Conservation (phyloP, 2,797 vertebrate genomes). For the Thalassophryne amazonica region DNA sequence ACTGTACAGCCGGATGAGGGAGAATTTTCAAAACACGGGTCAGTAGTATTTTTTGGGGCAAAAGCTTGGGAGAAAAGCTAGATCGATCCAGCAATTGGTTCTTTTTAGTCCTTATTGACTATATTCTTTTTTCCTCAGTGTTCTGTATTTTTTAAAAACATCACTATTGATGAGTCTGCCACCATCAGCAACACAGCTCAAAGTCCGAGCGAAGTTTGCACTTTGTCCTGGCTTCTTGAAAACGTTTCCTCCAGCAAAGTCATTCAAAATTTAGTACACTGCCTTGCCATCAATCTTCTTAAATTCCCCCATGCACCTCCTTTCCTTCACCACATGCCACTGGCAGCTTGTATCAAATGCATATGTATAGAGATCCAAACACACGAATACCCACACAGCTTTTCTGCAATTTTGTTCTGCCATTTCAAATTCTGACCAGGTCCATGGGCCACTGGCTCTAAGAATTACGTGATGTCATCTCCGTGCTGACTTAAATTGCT, state of each 20-base stretch:
- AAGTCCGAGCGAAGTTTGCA: slow-evolving; percentile 15
- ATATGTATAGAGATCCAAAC: not conserved
- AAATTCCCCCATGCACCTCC: slow-evolving; percentile 8
- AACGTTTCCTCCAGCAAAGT: slow-evolving; percentile 16
- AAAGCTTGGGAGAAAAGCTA: not conserved
- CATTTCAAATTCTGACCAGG: too few relatives aligned
- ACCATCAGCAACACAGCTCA: slow-evolving; percentile 25
- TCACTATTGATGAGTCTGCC: slow-evolving; percentile 2
- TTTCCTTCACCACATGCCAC: not conserved
- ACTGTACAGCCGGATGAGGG: slow-evolving; percentile 77
- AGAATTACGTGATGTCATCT: not conserved
- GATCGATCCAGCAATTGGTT: not conserved
- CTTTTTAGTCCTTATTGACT: not conserved
- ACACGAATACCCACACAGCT: not conserved
- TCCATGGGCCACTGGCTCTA: too few relatives aligned
- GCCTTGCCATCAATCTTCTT: slow-evolving; percentile 25
- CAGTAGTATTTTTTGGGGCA: slow-evolving; percentile 13
- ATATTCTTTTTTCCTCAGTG: not conserved
- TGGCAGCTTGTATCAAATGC: slow-evolving; percentile 16
- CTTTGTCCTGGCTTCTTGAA: slow-evolving; percentile 6
- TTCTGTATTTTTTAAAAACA: slow-evolving; percentile 5
- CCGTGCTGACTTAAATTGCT: slow-evolving; percentile 5
- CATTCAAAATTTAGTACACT: slow-evolving; percentile 34
- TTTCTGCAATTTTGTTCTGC: not conserved
- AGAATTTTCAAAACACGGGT: slow-evolving; percentile 75